Evolutionary conservation across 2,797 vertebrate species (phyloP).

Genomic region (Premnoplex brunnescens): DNA sequence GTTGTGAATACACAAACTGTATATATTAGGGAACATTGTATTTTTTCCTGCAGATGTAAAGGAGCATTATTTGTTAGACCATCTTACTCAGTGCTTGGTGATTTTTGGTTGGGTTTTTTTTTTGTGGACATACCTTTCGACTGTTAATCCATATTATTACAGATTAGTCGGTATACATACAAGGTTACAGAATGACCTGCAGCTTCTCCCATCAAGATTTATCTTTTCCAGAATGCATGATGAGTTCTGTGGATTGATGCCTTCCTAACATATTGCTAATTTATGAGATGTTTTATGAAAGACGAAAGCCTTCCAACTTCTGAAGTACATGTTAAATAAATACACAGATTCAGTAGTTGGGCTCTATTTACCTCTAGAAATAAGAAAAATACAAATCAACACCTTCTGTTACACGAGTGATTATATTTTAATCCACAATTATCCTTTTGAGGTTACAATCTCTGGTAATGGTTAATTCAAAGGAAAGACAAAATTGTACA

Average conservation of each 20-base stretch:
- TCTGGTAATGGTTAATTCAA: background rate
- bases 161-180: background rate
- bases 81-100: background rate
- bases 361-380: background rate
- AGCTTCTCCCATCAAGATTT: background rate
- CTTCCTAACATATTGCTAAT: background rate
- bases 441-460: background rate
- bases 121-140: background rate
- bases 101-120: background rate
- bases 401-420: background rate
- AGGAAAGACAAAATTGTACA: background rate
- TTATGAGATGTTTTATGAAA: background rate
- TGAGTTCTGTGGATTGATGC: background rate
- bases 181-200: background rate
- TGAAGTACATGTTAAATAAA: background rate
- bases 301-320: background rate
- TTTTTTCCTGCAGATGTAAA: background rate
- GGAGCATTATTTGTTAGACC: background rate
- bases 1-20: background rate
- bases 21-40: background rate
- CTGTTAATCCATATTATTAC: background rate
- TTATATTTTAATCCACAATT: background rate
- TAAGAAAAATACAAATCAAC: background rate
- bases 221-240: background rate
- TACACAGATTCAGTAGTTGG: background rate